Base-by-base conservation (phyloP, 2,113 vertebrate genomes). In the Microcebus murinus region DNA sequence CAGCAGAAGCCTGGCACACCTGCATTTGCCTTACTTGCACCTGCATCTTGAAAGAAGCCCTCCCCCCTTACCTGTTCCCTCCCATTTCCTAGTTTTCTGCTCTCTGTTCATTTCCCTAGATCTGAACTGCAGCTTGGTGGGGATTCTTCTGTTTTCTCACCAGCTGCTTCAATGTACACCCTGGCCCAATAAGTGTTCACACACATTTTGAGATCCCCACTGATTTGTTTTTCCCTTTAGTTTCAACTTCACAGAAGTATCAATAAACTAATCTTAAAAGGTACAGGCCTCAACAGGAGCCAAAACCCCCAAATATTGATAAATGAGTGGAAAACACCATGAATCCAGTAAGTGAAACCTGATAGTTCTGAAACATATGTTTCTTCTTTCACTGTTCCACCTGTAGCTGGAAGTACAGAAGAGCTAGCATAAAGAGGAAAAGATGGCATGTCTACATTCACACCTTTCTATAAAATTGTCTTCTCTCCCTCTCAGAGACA, bases 221-320 rank as follows among this genome's bases (percentile, higher is more conserved):
- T 80, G 94, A 89, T 95, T 96, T 96, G 79, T 86, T 97, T 97
- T 90, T 91, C 86, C 68, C 45, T 94, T 92, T 70, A 77, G 86
- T 91, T 93, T 93, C 70, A 87, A 97, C 83, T 87, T 95, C n/a
- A 77, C 39, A 63, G 65, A 97, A 83, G 59, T 94, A 91, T 95
- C 97, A 91, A 93, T 96, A 96, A 93, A 94, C 55, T 93, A 31
- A 88, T 89, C 77, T 94, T 86, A 94, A 95, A 93, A 94, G 74
- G 57, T 70, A n/a, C 31, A 61, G 77, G 73, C 29, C 73, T 96
- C 94, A 74, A 81, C 74, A 93, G 91, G 91, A 96, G 80, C 34
- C 50, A 0, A 13, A 88, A 70, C 6, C 61, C 20, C 67, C 31
- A 96, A 93, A 95, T 94, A 93, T 39, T 79, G 80, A 94, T 65